Base-by-base conservation (phyloP, 2,113 vertebrate species). In the Ellobius talpinus region DNA sequence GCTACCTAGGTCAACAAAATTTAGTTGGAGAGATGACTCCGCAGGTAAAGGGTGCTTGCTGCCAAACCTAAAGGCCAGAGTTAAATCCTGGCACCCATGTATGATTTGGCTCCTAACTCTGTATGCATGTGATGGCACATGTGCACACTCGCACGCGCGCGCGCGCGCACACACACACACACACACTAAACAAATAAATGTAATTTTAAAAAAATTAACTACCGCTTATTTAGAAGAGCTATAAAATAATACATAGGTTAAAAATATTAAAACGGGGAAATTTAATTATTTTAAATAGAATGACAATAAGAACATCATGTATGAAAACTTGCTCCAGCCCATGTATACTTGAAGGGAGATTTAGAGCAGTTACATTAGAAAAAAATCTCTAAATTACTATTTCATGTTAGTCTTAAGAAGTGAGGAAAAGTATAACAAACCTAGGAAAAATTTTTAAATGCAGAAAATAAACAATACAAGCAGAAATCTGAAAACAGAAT, bases 221-320 rank as follows among this genome's bases (percentile, higher is more conserved):
- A 9, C 10, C 65, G 73, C 13, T 47, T 93, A 68, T 88, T 93
- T 84, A 92, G 29, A 39, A 90, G 45, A 55, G 70, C 39, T 94
- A 36, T 21, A 82, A 94, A 90, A 72, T 70, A 84, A 58, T 24
- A 29, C 73, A 39, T 21, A 7, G 26, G 12, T 23, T 82, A 61
- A 77, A 13, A 91, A 66, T 84, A 82, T 33, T 55, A 94, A 87
- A 95, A 92, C 39, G 24, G 79, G 52, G 24, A 90, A 2, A 7
- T 58, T 78, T 66, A 84, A 61, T 29, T 93, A 39, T 84, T 16
- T 82, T 33, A 72, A 96, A 58, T 17, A 58, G 19, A 94, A 92
- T 76, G 24, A 47, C 24, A 91, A 33, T 74, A 74, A 73, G 77
- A 95, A 93, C 12, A 82, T 5, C 5, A 33, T 58, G 61, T 52